Base-by-base conservation (phyloP, 2,113 vertebrate species). In the Brachyhypopomus occidentalis region DNA sequence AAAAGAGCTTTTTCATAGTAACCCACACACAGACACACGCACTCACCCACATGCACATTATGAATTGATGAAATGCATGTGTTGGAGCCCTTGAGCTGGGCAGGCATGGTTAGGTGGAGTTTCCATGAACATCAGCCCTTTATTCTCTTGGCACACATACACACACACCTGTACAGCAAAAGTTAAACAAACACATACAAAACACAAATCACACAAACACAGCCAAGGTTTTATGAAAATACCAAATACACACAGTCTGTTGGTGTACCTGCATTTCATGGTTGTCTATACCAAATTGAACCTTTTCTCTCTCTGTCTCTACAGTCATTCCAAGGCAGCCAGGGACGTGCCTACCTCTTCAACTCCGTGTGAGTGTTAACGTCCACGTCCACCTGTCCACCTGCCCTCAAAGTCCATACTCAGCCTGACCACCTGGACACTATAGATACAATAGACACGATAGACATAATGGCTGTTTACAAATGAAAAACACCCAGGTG, bases 281-380 rank as follows among this genome's bases (percentile, higher is more conserved):
- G 20, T 20, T 38, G 12, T 52, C 45, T 52, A 52, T 52, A 14
- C 1, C 45, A 52, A 52, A 52, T 52, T 9, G 2, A 14, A 52
- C 45, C 45, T 2, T 52, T 11, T 64, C 56, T 45, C 19, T 63
- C 59, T 64, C 67, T 70, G 23, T 70, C 34, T 89, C 73, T 93
- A 60, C 93, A 99, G 97, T 99, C 97, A 87, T 99, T 99, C 92
- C 98, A 99, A 92, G 98, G 98, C 84, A 99, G 98, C 87, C 98
- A 98, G 92, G 98, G 98, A 84, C 92, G 97, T 92, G 98, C 97
- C 90, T 99, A 99, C 91, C 96, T 99, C 94, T 99, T 99, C 89
- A 99, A 99, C 84, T 98, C 98, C 48, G 98, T 99, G 98, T 99
- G 90, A 99, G 98, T 99, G 94, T 77, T 20, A 23, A 48, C 20